Evolutionary conservation across 2,113 vertebrate species (phyloP).

Genomic region (Leptobrachium ailaonicum): DNA sequence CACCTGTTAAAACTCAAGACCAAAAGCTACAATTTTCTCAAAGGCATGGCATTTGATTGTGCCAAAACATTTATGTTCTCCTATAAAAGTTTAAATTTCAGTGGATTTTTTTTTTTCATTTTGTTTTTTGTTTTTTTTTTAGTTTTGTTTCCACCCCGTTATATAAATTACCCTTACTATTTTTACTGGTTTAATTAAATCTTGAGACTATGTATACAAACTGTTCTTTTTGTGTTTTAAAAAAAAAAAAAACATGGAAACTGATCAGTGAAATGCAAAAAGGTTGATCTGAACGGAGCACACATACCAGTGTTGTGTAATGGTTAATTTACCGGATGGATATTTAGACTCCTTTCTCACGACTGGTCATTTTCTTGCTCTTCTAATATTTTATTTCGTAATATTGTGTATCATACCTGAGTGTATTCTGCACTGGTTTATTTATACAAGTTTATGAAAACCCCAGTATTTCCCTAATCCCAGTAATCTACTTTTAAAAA

Average conservation of each 20-base stretch:
- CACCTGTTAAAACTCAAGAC: constrained; percentile 31
- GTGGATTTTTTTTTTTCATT: neutral
- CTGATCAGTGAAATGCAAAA: neutral
- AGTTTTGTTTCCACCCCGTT: too few relatives aligned
- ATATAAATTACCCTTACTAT: constrained; percentile 3
- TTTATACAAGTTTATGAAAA: neutral
- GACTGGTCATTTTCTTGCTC: neutral
- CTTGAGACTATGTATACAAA: neutral
- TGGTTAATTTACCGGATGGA: neutral
- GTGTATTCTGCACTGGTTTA: neutral
- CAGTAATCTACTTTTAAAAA: neutral
- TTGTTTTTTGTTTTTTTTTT: neutral
- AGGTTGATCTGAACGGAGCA: neutral
- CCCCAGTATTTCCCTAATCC: neutral
- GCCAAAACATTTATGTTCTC: constrained; percentile 19
- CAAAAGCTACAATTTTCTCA: constrained; percentile 32
- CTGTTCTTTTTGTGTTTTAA: neutral
- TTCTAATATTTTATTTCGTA: neutral
- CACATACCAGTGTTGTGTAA: neutral
- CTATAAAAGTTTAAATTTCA: neutral
- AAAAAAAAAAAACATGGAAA: neutral
- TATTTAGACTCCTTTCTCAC: neutral
- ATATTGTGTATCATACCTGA: too few relatives aligned
- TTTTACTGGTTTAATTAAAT: neutral
- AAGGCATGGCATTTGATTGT: constrained; percentile 29